Base-by-base conservation (phyloP, 1,140 invertebrate genomes). In the Rhagoletis pomonella region DNA sequence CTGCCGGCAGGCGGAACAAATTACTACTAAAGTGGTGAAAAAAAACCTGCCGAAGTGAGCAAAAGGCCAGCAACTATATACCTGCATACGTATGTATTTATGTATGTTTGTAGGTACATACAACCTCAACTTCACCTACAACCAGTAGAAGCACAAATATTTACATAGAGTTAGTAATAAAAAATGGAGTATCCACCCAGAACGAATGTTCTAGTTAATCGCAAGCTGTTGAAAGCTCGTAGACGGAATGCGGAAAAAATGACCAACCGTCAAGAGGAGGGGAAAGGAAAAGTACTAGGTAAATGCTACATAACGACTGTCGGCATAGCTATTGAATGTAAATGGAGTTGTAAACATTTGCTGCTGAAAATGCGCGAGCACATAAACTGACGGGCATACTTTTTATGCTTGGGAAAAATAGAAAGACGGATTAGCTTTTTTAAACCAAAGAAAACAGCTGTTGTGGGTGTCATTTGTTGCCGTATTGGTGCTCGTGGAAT, bases 251-350 rank as follows among this genome's bases (percentile, higher is more conserved):
- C 50, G 10, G 50, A 55, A 55, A 55, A 55, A 55, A 55, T 55
- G 10, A 55, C 2, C 50, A 55, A 10, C 50, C 5, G 50, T 5
- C 50, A 10, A 55, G 50, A 10, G 50, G 5, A 55, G 50, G 29
- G 64, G 10, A 42, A 67, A 67, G 29, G 39, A 55, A 55, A 55
- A 55, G 50, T 55, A 55, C 29, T 29, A 29, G 29, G 50, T 10
- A 55, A 55, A 55, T 55, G 50, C 5, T 55, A 55, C 29, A 29
- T 7, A 55, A 55, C 64, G 9, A 10, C 39, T 64, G 39, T 10
- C 88, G 90, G 60, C 88, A 89, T 88, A 88, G 89, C 87, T 89
- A 90, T 89, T 89, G 89, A 64, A 55, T 60, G 59, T 2, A 9
- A 19, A 44, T 55, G 87, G 87, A 47, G 81, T 77, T 60, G 9